A percentile compares a stretch with the other conserved stretches of the same genome.
Conservation (phyloP, 2,797 vertebrate genomes). For the Chelon labrosus region DNA sequence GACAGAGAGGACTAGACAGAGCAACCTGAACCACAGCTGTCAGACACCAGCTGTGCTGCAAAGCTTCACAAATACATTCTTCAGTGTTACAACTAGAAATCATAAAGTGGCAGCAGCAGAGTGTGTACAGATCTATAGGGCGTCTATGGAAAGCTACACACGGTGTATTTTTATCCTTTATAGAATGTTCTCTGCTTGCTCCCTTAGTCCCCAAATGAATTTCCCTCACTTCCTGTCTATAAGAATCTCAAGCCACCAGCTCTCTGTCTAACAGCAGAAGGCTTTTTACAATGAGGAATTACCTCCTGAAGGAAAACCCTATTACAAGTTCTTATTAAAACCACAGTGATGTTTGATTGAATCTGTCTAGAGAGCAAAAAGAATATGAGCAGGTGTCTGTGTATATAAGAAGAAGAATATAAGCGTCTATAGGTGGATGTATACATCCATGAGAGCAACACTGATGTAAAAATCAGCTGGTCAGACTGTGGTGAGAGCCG, state of each 20-base stretch:
- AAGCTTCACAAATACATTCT: slow-evolving; percentile 41
- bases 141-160: slow-evolving; percentile 49
- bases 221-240: slow-evolving; percentile 75
- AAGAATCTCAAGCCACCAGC: slow-evolving; percentile 58
- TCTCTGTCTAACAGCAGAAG: slow-evolving; percentile 53
- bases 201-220: slow-evolving; percentile 65
- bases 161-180: slow-evolving; percentile 63
- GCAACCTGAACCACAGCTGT: slow-evolving; percentile 46
- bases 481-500: slow-evolving; percentile 29
- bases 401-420: slow-evolving; percentile 24
- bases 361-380: slow-evolving; percentile 39
- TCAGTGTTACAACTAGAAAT: slow-evolving; percentile 43
- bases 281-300: slow-evolving; percentile 62
- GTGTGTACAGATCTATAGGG: slow-evolving; percentile 34
- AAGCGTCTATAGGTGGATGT: slow-evolving; percentile 30
- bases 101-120: slow-evolving; percentile 24
- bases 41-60: slow-evolving; percentile 61
- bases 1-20: slow-evolving; percentile 30
- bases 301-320: slow-evolving; percentile 55
- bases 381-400: slow-evolving; percentile 62
- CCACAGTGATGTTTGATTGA: slow-evolving; percentile 54
- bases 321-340: slow-evolving; percentile 59
- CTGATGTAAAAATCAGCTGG: slow-evolving; percentile 78
- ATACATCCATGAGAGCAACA: slow-evolving; percentile 38
- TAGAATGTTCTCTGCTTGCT: slow-evolving; percentile 56